Evolutionary conservation across 2,888 invertebrate genomes (phyloP).

Genomic region (Pheosia gnoma): DNA sequence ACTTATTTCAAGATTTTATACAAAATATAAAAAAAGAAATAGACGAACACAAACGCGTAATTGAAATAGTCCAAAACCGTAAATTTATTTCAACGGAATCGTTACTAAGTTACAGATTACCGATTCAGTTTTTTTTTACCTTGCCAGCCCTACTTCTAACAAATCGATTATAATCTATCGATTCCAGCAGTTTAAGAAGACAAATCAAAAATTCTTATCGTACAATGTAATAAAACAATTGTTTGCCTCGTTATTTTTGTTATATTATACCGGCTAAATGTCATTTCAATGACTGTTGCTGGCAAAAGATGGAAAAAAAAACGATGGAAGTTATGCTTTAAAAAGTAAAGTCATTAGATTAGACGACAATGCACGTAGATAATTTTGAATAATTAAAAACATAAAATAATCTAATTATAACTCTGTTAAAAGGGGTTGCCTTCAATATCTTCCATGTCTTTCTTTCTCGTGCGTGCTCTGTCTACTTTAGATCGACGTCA

Average conservation of each 20-base stretch:
- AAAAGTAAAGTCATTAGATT: no score
- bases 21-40: background rate
- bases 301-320: no score
- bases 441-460: background rate
- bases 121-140: background rate
- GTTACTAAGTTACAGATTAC: background rate
- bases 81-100: background rate
- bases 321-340: no score
- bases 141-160: no score
- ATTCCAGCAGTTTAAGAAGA: no score
- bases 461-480: background rate
- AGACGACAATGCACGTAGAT: no score
- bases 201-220: no score
- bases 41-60: background rate
- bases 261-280: no score
- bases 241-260: no score
- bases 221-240: no score
- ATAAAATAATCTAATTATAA: background rate
- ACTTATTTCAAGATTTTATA: background rate
- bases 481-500: slow-evolving; percentile 85
- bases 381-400: background rate
- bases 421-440: background rate
- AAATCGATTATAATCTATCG: no score
- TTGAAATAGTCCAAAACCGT: background rate
- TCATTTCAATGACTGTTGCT: no score